Conservation (phyloP, 2,888 invertebrate species). For the Schrankia costaestrigalis region DNA sequence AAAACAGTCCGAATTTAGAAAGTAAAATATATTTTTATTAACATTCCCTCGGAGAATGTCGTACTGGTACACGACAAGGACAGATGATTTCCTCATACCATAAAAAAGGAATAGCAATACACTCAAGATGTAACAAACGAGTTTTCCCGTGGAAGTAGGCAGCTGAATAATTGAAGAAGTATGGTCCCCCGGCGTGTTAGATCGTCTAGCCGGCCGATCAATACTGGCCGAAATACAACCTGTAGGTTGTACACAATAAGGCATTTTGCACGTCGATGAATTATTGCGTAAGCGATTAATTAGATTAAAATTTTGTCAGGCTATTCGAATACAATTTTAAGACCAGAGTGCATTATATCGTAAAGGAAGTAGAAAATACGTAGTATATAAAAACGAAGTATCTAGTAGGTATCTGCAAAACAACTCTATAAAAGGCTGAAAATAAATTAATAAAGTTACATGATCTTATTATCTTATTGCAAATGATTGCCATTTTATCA, state of each 20-base stretch:
- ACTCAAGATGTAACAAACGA: constrained; percentile 50
- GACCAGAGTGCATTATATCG: too few relatives aligned
- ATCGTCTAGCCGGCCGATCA: constrained; percentile 57
- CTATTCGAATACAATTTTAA: too few relatives aligned
- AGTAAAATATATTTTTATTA: constrained; percentile 39
- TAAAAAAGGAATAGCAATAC: constrained; percentile 53
- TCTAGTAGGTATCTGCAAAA: too few relatives aligned
- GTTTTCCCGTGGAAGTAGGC: constrained; percentile 37
- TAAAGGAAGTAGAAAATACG: too few relatives aligned
- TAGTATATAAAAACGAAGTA: too few relatives aligned
- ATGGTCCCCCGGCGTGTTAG: constrained; percentile 50
- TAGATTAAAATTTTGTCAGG: too few relatives aligned
- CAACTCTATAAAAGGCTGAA: too few relatives aligned
- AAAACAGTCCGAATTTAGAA: constrained; percentile 28
- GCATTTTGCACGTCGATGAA: constrained; percentile 3
- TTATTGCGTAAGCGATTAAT: too few relatives aligned
- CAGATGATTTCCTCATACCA: constrained; percentile 40
- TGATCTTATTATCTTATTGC: too few relatives aligned
- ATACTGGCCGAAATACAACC: constrained; percentile 36
- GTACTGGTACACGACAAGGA: constrained; percentile 31
- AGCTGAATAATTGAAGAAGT: constrained; percentile 72
- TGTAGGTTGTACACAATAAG: constrained; percentile 17
- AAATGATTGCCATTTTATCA: too few relatives aligned
- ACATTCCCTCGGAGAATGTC: constrained; percentile 29
- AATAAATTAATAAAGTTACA: too few relatives aligned